A percentile compares a stretch with the other conserved stretches of the same genome.
Evolutionary conservation across 1,140 invertebrate species (phyloP).

Genomic region (Macrosteles quadrilineatus): DNA sequence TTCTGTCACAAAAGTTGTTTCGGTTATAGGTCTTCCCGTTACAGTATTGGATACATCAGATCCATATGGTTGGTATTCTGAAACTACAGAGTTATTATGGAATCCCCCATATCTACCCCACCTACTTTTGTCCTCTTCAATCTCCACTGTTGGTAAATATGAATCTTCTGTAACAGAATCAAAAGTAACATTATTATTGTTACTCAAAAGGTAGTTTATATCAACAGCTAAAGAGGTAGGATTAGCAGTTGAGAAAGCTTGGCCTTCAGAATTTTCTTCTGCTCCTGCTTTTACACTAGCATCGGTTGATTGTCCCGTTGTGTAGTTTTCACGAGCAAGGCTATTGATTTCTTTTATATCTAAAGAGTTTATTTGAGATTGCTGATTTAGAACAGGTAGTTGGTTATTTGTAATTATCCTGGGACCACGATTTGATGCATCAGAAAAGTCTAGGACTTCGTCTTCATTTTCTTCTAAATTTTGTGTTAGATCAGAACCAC

Average conservation of each 20-base stretch:
- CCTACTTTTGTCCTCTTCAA: conserved; percentile 46
- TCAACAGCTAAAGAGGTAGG: conserved; percentile 31
- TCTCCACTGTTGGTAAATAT: conserved; percentile 50
- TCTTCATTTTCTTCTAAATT: conserved; percentile 58
- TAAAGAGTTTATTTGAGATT: conserved; percentile 10
- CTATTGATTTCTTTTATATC: conserved; percentile 29
- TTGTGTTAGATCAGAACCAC: conserved; percentile 18
- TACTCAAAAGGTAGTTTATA: conserved; percentile 30
- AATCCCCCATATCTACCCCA: conserved; percentile 53
- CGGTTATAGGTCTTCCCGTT: conserved; percentile 30
- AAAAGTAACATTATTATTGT: conserved; percentile 30
- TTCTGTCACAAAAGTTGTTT: conserved; percentile 7
- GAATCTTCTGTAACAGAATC: conserved; percentile 40
- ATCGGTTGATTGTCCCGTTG: neutral
- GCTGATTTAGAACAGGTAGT: neutral
- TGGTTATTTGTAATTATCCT: neutral
- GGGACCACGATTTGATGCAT: conserved; percentile 48
- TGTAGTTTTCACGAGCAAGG: conserved; percentile 12
- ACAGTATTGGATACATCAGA: conserved; percentile 45
- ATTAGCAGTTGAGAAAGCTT: conserved; percentile 23
- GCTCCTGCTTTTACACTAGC: neutral
- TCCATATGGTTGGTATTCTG: conserved; percentile 49
- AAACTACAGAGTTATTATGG: conserved; percentile 54
- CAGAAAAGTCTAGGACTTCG: conserved; percentile 74
- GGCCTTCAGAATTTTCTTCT: neutral